phyloP scores from a whole-genome alignment of 2,888 invertebrate species.

The Polyommatus iphigenia region DNA sequence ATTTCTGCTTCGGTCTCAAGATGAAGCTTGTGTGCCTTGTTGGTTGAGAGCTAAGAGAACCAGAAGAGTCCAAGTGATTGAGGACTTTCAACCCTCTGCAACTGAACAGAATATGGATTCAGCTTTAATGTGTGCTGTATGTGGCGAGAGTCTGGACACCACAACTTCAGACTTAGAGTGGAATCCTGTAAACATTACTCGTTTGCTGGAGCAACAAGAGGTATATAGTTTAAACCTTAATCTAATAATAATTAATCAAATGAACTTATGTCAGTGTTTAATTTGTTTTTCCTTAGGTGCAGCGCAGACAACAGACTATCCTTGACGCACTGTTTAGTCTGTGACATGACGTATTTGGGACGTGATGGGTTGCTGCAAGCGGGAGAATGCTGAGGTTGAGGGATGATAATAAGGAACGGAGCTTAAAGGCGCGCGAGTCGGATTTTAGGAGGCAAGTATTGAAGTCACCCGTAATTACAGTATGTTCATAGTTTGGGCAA shows the following conservation, averaged over 20 bases:
- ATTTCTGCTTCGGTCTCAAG: not conserved
- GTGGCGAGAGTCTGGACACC: not conserved
- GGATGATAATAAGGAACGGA: no score
- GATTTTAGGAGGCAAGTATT: no score
- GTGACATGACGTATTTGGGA: no score
- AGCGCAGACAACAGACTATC: no score
- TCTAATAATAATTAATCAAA: not conserved
- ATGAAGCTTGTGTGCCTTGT: not conserved
- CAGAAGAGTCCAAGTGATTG: not conserved
- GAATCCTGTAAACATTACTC: not conserved
- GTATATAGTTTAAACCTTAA: not conserved
- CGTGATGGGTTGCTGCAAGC: no score
- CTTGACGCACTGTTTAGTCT: no score
- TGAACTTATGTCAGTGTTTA: not conserved
- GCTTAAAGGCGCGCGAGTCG: no score
- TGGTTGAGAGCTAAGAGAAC: slow-evolving; percentile 21
- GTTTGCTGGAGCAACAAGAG: not conserved
- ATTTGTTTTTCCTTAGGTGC: not conserved
- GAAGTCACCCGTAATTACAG: no score
- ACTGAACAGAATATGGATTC: not conserved
- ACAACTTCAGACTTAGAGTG: not conserved
- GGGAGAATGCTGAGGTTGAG: no score
- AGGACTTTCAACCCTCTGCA: slow-evolving; percentile 1
- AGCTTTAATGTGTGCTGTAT: slow-evolving; percentile 3
- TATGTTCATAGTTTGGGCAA: no score